phyloP scores from a whole-genome alignment of 2,888 invertebrate species.

The Lasioglossum villosulum region DNA sequence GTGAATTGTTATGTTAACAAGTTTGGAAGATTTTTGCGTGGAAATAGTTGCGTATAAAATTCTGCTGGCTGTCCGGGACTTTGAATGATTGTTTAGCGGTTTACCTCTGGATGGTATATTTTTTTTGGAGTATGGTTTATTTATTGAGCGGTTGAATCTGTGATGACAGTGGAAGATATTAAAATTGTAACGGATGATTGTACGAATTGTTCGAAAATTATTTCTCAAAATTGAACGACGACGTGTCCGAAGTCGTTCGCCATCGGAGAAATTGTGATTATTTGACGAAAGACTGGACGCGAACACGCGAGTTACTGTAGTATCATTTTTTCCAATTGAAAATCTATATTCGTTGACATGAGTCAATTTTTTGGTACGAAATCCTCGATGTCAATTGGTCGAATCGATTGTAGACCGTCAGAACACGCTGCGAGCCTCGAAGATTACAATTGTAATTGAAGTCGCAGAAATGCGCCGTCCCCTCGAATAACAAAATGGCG shows the following conservation, averaged over 20 bases:
- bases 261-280: neutral
- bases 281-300: neutral
- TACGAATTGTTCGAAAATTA: neutral
- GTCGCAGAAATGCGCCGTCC: neutral
- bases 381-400: slow-evolving; percentile 11
- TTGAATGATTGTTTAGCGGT: neutral
- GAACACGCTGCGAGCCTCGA: neutral
- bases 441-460: slow-evolving; percentile 27
- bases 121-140: too few species aligned
- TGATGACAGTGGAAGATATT: neutral
- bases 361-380: neutral
- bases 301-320: neutral
- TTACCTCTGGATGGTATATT: too few species aligned
- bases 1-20: neutral
- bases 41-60: neutral
- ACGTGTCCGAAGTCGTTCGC: neutral
- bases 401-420: neutral
- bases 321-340: neutral
- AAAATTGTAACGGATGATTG: neutral
- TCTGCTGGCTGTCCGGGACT: neutral
- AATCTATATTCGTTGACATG: neutral
- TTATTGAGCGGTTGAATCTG: neutral
- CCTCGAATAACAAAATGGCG: neutral
- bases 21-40: neutral
- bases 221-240: neutral